Evolutionary conservation across 2,113 vertebrate species (phyloP), one percentile per base, ranked within the genome.

Genomic region (Pimephales promelas): DNA sequence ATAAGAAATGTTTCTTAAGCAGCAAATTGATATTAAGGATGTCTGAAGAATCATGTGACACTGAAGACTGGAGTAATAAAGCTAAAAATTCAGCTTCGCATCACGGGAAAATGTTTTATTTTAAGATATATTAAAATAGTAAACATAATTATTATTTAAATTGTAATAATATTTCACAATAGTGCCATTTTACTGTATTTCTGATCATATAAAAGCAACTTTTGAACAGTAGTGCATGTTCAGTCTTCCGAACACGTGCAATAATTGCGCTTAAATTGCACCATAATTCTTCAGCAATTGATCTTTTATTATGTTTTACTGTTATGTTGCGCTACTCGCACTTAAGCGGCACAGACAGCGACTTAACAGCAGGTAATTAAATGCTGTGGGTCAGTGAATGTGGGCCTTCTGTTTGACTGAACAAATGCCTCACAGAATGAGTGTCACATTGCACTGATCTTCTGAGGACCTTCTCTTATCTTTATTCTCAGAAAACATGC

Each of bases 401-500:
- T 26, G 13, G 6, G n/a, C 40, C 36, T 45, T 71, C 68, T 45
- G 22, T 45, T 71, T 43, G 68, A 4, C 1, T 22, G 31, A 68
- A 68, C 31, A 68, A 70, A 43, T 22, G 31, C 64, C 14, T 31
- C 28, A 64, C 16, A 31, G 62, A 66, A 36, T 6, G 16, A 71
- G 66, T 2, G 5, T n/a, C 47, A 0, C 52, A 36, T n/a, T 24
- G 31, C 75, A 61, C 18, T 43, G 56, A 56, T 56, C 31, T 76
- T 76, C 28, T 34, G 10, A 36, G 28, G 47, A 22, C 18, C 47
- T 56, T 56, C 28, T 56, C 18, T 56, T 76, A 54, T 52, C 73
- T 43, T 72, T 36, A 75, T 56, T 31, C 73, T 36, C 49, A 56
- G 49, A 56, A 76, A 76, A 36, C 70, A 72, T 45, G 70, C 40